phyloP scores from a whole-genome alignment of 2,113 vertebrate genomes.

The Lophochroa leadbeateri region DNA sequence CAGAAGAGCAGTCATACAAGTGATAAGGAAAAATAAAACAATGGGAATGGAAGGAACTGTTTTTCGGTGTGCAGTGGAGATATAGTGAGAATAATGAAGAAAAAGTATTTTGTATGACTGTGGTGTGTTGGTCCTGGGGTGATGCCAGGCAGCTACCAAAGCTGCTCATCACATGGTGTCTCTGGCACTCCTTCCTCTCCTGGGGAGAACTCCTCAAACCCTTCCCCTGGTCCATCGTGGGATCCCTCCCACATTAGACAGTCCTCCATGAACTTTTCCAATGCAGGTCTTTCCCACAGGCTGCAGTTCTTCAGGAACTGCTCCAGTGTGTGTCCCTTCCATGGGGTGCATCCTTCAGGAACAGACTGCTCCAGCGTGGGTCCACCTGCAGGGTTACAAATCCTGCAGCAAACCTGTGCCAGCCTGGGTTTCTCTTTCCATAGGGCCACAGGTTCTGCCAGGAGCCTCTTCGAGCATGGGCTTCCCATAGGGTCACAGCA shows the following conservation, averaged over 20 bases:
- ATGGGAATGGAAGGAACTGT: neutral
- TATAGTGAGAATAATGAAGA: neutral
- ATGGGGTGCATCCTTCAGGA: neutral
- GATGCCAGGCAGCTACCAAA: neutral
- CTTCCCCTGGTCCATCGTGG: neutral
- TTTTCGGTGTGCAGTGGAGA: neutral
- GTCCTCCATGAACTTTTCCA: neutral
- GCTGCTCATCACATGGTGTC: neutral
- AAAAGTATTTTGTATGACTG: neutral
- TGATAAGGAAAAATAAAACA: neutral
- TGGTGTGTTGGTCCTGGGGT: neutral
- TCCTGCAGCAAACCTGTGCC: neutral
- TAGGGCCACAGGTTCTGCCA: neutral
- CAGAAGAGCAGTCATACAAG: neutral
- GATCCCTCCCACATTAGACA: neutral
- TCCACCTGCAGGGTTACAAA: neutral
- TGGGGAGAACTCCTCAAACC: neutral
- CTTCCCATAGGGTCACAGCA: neutral
- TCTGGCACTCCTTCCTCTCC: neutral
- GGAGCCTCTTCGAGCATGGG: neutral
- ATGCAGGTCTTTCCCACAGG: neutral
- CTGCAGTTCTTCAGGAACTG: neutral
- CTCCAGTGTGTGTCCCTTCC: neutral
- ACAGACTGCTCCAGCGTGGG: neutral
- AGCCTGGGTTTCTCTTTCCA: neutral